A percentile compares a stretch with the other conserved stretches of the same genome.
Evolutionary conservation across 2,888 invertebrate species (phyloP).

Genomic region (Drosophila infuscata): DNA sequence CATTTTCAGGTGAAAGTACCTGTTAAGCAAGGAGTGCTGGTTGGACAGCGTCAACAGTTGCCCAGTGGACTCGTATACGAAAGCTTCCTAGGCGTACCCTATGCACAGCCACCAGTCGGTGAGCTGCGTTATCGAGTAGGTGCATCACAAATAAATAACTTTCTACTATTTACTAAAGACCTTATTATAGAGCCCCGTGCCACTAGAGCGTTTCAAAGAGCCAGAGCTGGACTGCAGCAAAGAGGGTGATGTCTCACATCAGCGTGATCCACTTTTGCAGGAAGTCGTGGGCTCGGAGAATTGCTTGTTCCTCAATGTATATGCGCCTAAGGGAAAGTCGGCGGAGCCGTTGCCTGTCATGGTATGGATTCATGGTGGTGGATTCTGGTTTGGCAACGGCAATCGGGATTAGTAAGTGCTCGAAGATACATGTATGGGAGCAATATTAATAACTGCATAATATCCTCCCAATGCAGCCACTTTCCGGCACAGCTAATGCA

Average conservation of each 20-base stretch:
- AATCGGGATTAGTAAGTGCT: slow-evolving; percentile 78
- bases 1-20: slow-evolving; percentile 70
- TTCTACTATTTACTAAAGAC: background rate
- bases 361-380: slow-evolving; percentile 85
- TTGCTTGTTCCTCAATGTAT: slow-evolving; percentile 83
- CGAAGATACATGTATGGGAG: background rate
- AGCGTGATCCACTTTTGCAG: slow-evolving; percentile 72
- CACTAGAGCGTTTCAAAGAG: slow-evolving; percentile 75
- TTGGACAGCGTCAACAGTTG: slow-evolving; percentile 84
- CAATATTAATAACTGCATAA: background rate
- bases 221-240: slow-evolving; percentile 80
- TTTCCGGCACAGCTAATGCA: slow-evolving; percentile 82
- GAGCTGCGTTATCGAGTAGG: slow-evolving; percentile 83
- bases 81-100: slow-evolving; percentile 87
- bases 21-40: slow-evolving; percentile 86
- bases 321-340: slow-evolving; percentile 72
- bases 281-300: slow-evolving; percentile 81
- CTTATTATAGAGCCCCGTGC: slow-evolving; percentile 73
- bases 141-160: background rate
- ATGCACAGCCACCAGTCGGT: slow-evolving; percentile 87
- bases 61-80: slow-evolving; percentile 84
- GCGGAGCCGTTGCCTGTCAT: slow-evolving; percentile 78
- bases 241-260: slow-evolving; percentile 79
- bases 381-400: slow-evolving; percentile 80
- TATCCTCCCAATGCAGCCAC: slow-evolving; percentile 58